Evolutionary conservation across 2,797 vertebrate genomes (phyloP), one percentile per base, ranked within the genome.

Genomic region (Bufotes viridis): DNA sequence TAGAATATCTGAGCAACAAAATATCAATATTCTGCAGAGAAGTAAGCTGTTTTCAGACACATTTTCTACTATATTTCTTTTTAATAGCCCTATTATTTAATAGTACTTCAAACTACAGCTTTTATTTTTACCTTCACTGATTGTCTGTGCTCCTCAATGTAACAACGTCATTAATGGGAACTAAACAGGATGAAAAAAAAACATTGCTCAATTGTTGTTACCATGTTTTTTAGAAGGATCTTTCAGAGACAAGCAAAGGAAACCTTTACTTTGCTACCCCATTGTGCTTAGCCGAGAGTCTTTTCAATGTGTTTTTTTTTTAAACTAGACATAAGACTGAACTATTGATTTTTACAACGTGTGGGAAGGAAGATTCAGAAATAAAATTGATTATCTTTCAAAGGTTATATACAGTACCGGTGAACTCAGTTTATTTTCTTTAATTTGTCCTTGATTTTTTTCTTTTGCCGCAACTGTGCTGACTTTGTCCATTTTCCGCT

Each of bases 281-380:
- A 70, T 83, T 87, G 78, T 82, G 81, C 49, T 51, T 6, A 69
- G 67, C 49, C 4, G 87, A 82, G 61, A 78, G 58, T 70, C 80
- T 87, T 87, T 87, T 82, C 87, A 83, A 13, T 65, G 72, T 34
- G 65, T 26, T 84, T 26, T 83, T 84, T 34, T 65, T 87, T 78
- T 34, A 82, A 78, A 63, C 51, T 26, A 84, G 87, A 67, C 87
- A 70, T 84, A 20, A 87, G 51, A 83, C 81, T 83, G 81, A 83
- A 87, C 87, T 87, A 87, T 87, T 87, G 87, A 87, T 87, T 87
- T 87, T 83, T 87, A 79, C 81, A 83, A 84, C n/a, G 81, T 78
- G 74, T 57, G 81, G 87, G 81, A 83, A 87, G 87, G 61, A 87
- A 70, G 74, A 83, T 87, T 87, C 81, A 78, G 87, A 87, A 84